Evolutionary conservation across 2,888 invertebrate genomes (phyloP).

Genomic region (Callinectes sapidus): DNA sequence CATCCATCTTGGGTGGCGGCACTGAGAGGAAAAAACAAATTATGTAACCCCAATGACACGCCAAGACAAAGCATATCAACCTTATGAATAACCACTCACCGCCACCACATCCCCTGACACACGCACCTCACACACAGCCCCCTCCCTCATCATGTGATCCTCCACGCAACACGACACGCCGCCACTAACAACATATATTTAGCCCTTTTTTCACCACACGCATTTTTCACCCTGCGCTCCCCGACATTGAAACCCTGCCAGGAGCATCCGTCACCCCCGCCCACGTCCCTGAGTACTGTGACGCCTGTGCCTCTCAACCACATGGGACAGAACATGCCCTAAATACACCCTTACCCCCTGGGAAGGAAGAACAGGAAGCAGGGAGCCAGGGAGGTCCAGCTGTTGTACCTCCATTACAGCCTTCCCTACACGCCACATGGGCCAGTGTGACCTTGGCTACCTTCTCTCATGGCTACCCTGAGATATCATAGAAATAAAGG

Average conservation of each 20-base stretch:
- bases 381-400: slow-evolving; percentile 7
- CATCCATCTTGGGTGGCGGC: not conserved
- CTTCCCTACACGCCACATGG: slow-evolving; percentile 39
- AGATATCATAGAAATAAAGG: not conserved
- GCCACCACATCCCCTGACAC: not conserved
- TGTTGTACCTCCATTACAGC: not conserved
- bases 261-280: not conserved
- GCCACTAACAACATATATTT: not conserved
- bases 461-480: not conserved
- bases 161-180: not conserved
- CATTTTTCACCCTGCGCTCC: not conserved
- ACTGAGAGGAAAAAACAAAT: not conserved
- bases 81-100: not conserved
- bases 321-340: not conserved
- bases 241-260: not conserved
- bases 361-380: not conserved
- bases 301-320: not conserved
- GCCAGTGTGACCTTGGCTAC: slow-evolving; percentile 56
- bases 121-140: too few species aligned
- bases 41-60: not conserved
- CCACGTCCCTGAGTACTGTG: slow-evolving; percentile 9
- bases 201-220: not conserved
- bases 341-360: not conserved
- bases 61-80: not conserved
- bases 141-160: not conserved